Conservation (phyloP, 2,113 vertebrate species). For the Tychaedon coryphoeus region DNA sequence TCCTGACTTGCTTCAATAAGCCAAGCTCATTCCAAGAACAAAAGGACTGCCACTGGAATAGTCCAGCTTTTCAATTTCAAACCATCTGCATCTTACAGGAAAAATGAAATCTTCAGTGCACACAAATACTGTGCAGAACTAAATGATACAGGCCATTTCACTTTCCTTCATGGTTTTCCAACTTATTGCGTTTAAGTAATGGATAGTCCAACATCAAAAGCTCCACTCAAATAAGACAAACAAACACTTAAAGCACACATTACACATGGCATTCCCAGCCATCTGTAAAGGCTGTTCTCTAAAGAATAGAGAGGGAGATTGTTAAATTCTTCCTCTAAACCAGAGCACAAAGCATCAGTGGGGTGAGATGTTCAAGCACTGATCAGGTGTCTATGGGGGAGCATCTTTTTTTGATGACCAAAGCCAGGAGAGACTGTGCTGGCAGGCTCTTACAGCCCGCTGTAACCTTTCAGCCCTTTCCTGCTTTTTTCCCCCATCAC, state of each 20-base stretch:
- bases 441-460: neutral
- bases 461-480: neutral
- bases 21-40: constrained; percentile 3
- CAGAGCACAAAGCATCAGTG: neutral
- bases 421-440: neutral
- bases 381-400: fast-evolving
- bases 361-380: neutral
- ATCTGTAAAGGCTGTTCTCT: neutral
- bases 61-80: neutral
- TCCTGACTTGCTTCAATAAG: neutral
- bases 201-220: neutral
- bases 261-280: neutral
- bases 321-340: neutral
- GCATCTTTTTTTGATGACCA: neutral
- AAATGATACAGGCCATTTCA: constrained; percentile 18
- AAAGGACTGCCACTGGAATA: constrained; percentile 17
- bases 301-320: neutral
- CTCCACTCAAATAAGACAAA: neutral
- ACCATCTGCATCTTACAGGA: neutral
- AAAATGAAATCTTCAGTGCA: neutral
- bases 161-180: constrained; percentile 7
- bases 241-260: constrained; percentile 2
- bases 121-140: neutral
- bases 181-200: constrained; percentile 8
- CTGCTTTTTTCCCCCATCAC: neutral